Evolutionary conservation across 2,797 vertebrate species (phyloP).

Genomic region (Sebastes minor): DNA sequence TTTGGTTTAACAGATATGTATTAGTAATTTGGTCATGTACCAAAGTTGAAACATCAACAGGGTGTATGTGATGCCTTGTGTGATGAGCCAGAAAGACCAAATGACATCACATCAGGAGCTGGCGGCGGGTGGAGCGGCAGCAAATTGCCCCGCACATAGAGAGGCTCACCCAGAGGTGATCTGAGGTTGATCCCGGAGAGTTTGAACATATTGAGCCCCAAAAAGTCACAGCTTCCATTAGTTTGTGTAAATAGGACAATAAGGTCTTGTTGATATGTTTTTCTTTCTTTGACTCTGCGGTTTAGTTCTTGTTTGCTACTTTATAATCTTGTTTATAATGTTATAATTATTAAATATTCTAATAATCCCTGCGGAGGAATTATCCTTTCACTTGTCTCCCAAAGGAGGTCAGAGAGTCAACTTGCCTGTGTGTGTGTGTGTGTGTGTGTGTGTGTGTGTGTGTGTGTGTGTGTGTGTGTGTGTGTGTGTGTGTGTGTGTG

Average conservation of each 20-base stretch:
- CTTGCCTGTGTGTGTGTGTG: background rate
- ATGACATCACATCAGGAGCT: constrained; percentile 4
- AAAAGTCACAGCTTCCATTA: background rate
- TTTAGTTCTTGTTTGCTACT: background rate
- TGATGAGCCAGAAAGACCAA: constrained; percentile 30
- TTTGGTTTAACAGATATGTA: background rate
- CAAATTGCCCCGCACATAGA: background rate
- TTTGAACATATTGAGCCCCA: background rate
- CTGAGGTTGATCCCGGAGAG: background rate
- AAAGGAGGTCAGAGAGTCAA: constrained; percentile 21
- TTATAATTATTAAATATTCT: background rate
- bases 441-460: background rate
- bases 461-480: background rate
- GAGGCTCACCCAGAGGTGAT: background rate
- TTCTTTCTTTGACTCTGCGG: background rate
- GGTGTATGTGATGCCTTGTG: background rate
- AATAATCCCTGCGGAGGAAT: constrained; percentile 2
- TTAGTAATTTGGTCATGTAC: background rate
- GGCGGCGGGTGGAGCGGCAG: background rate
- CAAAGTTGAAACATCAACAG: background rate
- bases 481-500: constrained; percentile 6
- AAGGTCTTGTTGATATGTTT: background rate
- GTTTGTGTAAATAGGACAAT: background rate
- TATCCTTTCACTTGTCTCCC: background rate
- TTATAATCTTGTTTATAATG: background rate